Evolutionary conservation across 2,113 vertebrate species (phyloP).

Genomic region (Elachura formosa): DNA sequence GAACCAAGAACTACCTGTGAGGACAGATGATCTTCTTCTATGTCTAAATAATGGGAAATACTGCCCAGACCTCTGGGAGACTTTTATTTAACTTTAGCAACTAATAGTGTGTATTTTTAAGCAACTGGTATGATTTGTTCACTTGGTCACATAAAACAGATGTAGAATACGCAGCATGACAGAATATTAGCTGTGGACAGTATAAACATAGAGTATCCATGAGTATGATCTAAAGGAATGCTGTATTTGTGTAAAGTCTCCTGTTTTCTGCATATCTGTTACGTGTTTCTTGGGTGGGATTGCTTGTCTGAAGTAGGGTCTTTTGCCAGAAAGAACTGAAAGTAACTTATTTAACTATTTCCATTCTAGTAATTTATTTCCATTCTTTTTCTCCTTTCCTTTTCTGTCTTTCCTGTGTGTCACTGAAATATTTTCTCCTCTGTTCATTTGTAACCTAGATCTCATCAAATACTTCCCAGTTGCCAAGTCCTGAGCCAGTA

Average conservation of each 20-base stretch:
- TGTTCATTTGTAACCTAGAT: slow-evolving; percentile 70
- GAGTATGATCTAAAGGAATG: not conserved
- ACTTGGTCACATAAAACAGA: not conserved
- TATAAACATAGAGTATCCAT: not conserved
- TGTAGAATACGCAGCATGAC: accelerated
- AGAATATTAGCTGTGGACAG: not conserved
- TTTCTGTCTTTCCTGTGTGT: not conserved
- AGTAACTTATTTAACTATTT: not conserved
- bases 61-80: not conserved
- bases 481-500: slow-evolving; percentile 74
- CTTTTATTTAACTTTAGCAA: not conserved
- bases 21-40: not conserved
- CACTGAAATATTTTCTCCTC: slow-evolving; percentile 20
- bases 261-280: not conserved
- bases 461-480: slow-evolving; percentile 76
- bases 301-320: not conserved
- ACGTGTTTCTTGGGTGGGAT: not conserved
- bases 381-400: not conserved
- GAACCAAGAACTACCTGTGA: not conserved
- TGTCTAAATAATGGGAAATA: not conserved
- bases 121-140: not conserved
- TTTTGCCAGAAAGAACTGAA: not conserved
- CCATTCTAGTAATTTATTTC: too few species aligned
- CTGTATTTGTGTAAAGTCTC: not conserved
- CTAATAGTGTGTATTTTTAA: not conserved